These are phyloP conservation scores for Ommatoiulus sabulosus DNA, from an alignment of 2,888 invertebrate genomes.

Conservation along the genomic window DNA sequence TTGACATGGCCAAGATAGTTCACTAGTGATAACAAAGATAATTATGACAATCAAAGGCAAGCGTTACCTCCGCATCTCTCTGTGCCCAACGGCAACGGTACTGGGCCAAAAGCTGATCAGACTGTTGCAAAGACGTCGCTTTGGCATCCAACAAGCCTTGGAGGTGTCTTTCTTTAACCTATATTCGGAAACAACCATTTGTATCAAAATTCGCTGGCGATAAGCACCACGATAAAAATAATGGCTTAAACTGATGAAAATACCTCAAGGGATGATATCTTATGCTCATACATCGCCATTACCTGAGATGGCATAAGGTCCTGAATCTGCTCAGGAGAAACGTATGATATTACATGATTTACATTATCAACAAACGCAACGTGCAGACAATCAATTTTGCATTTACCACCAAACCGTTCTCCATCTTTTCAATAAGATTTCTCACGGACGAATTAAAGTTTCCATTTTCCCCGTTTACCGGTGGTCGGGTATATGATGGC, in stretches of 20 bases:
- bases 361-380: background rate
- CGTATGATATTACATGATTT: background rate
- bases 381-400: background rate
- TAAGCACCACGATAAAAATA: background rate
- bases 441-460: background rate
- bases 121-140: slow-evolving; percentile 55
- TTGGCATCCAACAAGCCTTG: slow-evolving; percentile 58
- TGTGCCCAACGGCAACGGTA: slow-evolving; percentile 58
- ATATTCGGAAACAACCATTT: slow-evolving; percentile 27
- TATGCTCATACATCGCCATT: slow-evolving; percentile 51
- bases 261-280: slow-evolving; percentile 45
- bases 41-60: background rate
- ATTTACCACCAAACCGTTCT: background rate
- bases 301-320: slow-evolving; percentile 16
- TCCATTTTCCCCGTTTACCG: background rate
- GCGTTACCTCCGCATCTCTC: slow-evolving; percentile 56
- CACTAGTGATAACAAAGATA: background rate
- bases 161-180: slow-evolving; percentile 58
- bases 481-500: background rate
- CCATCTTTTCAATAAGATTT: slow-evolving; percentile 21
- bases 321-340: background rate
- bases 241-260: background rate
- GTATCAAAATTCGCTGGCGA: background rate
- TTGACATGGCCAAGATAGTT: background rate
- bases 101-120: slow-evolving; percentile 57